Conservation (phyloP, 2,797 vertebrate genomes). For the Pangasius djambal region DNA sequence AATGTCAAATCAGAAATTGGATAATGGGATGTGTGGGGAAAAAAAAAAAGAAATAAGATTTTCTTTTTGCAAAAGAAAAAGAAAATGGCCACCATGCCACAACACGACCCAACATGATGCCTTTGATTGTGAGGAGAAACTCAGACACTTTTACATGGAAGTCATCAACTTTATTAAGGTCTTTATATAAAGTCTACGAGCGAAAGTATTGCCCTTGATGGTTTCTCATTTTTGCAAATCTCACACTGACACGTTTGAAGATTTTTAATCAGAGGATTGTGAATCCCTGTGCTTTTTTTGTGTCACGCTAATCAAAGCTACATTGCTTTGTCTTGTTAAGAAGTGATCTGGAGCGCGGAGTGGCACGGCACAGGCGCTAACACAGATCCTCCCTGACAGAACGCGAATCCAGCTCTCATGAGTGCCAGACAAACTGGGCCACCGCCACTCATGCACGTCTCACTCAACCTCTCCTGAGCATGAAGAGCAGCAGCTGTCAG, state of each 20-base stretch:
- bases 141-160: background rate
- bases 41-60: background rate
- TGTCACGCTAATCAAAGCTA: background rate
- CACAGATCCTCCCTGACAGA: slow-evolving; percentile 40
- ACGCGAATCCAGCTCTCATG: slow-evolving; percentile 20
- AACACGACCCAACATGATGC: background rate
- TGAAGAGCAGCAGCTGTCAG: slow-evolving; percentile 54
- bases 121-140: background rate
- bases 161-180: background rate
- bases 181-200: background rate
- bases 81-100: too few relatives aligned
- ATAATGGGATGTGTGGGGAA: background rate
- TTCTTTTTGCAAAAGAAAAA: background rate
- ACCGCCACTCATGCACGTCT: slow-evolving; percentile 53
- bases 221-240: background rate
- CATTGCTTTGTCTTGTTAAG: slow-evolving; percentile 18
- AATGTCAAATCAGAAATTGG: background rate
- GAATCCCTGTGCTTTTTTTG: background rate
- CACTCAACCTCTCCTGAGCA: slow-evolving; percentile 41
- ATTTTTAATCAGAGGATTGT: background rate
- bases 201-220: background rate
- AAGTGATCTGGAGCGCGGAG: background rate
- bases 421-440: slow-evolving; percentile 35
- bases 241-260: background rate
- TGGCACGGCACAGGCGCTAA: background rate